phyloP scores from a whole-genome alignment of 2,797 vertebrate genomes.

The Monodelphis domestica region DNA sequence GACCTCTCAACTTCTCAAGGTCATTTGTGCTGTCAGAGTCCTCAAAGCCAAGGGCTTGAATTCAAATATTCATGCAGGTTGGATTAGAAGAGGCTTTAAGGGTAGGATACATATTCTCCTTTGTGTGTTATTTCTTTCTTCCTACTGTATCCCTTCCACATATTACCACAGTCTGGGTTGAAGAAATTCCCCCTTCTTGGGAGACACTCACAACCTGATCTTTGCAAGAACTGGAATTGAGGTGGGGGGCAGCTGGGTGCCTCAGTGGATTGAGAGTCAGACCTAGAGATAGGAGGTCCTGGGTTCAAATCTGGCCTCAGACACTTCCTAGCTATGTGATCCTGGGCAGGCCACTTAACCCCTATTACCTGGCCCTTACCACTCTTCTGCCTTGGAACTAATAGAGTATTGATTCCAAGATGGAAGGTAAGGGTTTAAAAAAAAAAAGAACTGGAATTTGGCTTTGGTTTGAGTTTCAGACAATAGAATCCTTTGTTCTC shows the following conservation, averaged over 20 bases:
- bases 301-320: no score
- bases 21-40: neutral
- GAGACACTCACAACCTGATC: neutral
- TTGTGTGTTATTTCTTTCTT: neutral
- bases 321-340: no score
- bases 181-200: neutral
- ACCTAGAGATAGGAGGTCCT: no score
- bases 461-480: conserved; percentile 6
- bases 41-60: neutral
- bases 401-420: no score
- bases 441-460: neutral
- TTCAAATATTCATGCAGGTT: neutral
- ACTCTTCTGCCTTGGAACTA: no score
- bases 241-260: no score
- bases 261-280: no score
- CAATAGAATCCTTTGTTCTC: neutral
- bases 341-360: no score
- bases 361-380: no score
- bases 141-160: no score
- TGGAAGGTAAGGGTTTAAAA: no score
- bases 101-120: rapidly evolving
- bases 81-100: neutral
- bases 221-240: neutral
- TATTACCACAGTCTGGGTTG: neutral
- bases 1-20: neutral